A percentile compares a stretch with the other conserved stretches of the same genome.
Evolutionary conservation across 2,113 vertebrate genomes (phyloP).

Genomic region (Callochromis pleurospilus): DNA sequence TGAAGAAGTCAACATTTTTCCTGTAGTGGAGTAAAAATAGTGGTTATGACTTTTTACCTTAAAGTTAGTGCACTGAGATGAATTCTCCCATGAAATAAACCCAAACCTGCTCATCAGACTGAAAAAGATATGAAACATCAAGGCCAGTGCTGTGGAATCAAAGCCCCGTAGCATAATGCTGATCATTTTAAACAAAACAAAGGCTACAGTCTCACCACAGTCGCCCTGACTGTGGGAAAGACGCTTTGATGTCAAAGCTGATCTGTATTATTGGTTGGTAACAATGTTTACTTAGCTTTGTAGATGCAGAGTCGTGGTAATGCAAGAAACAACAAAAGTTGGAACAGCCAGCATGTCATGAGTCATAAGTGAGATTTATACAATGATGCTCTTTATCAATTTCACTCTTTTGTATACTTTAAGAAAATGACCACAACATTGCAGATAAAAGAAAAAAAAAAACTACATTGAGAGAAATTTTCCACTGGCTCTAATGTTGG

Average conservation of each 20-base stretch:
- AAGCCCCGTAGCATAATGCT: not conserved
- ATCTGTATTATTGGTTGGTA: not conserved
- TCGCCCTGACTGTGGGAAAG: not conserved
- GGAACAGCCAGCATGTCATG: not conserved
- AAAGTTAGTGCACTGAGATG: not conserved
- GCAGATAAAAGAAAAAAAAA: not conserved
- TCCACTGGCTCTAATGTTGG: not conserved
- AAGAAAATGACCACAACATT: not conserved
- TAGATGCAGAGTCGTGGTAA: not conserved
- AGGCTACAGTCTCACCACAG: not conserved
- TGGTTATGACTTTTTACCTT: not conserved
- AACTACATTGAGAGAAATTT: not conserved
- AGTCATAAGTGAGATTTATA: not conserved
- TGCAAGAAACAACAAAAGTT: not conserved
- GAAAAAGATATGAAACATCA: not conserved
- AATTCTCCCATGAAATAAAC: not conserved
- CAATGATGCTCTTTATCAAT: not conserved
- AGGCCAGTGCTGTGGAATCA: slow-evolving; percentile 1
- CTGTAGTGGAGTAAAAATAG: not conserved
- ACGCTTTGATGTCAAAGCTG: slow-evolving; percentile 12
- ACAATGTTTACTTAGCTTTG: not conserved
- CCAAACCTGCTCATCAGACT: not conserved
- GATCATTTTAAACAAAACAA: not conserved
- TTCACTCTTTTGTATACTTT: not conserved
- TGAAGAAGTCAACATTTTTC: not conserved